Evolutionary conservation across 2,888 invertebrate species (phyloP).

Genomic region (Tenthredo mesomela): DNA sequence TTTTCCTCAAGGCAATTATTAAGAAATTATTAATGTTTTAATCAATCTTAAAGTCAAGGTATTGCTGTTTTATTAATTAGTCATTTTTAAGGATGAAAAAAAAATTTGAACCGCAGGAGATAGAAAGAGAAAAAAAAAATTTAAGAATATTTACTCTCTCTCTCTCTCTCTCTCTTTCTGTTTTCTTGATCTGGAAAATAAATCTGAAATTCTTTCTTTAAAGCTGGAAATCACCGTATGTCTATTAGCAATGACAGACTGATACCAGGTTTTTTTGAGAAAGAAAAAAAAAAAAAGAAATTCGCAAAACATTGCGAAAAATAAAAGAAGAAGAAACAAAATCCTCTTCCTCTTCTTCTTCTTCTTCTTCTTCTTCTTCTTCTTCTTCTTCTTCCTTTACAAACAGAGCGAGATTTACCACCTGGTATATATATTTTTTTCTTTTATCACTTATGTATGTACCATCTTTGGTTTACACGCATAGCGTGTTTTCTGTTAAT

Average conservation of each 20-base stretch:
- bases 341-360: neutral
- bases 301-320: neutral
- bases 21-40: neutral
- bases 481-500: constrained; percentile 2
- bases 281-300: too few relatives aligned
- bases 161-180: neutral
- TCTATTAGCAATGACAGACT: neutral
- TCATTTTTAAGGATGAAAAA: neutral
- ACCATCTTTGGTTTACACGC: neutral
- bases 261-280: neutral
- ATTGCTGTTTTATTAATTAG: neutral
- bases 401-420: neutral
- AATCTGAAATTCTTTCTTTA: neutral
- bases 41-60: neutral
- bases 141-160: neutral
- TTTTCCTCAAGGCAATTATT: neutral
- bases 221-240: neutral
- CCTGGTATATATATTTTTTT: neutral
- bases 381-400: neutral
- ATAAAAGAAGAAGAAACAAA: neutral
- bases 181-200: neutral
- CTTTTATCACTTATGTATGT: neutral
- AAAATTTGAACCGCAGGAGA: neutral
- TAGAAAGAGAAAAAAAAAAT: neutral
- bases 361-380: neutral